Evolutionary conservation across 2,113 vertebrate species (phyloP), one percentile per base, ranked within the genome.

Genomic region (Monopterus albus): DNA sequence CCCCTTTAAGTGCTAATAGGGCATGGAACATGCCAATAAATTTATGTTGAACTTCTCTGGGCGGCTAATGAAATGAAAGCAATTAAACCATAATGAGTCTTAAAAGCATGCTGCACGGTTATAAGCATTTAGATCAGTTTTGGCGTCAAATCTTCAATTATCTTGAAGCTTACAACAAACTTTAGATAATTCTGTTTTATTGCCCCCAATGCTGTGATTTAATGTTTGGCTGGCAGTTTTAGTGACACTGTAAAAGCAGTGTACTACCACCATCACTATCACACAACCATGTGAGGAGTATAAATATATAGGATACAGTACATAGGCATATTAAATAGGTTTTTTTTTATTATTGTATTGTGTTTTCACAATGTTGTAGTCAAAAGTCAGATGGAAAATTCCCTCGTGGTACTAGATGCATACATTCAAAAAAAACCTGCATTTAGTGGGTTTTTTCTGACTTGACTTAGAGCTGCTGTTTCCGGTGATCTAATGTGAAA

Each of bases 391-490:
- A n/a, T n/a, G n/a, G n/a, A n/a, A n/a, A n/a, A n/a, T n/a, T n/a
- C n/a, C n/a, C n/a, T n/a, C n/a, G n/a, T n/a, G n/a, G n/a, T n/a
- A n/a, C n/a, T n/a, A n/a, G n/a, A n/a, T n/a, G n/a, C n/a, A n/a
- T n/a, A n/a, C n/a, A n/a, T n/a, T n/a, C n/a, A n/a, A n/a, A n/a
- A n/a, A n/a, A n/a, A n/a, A n/a, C n/a, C 23, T 52, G 26, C 71
- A 73, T 45, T 70, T 42, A 45, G 26, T 50, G 50, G 21, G 8
- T 39, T 63, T 49, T 59, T 81, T 56, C 72, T 72, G 28, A 71
- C n/a, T n/a, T n/a, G n/a, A n/a, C n/a, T 23, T 59, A 39, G 55
- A 56, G 38, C 38, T 62, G 33, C 33, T 47, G 12, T n/a, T 43
- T 14, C 46, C 38, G 7, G 25, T 39, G 38, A 49, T 62, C 25